Evolutionary conservation across 2,888 invertebrate genomes (phyloP).

Genomic region (Cylindroiulus punctatus): DNA sequence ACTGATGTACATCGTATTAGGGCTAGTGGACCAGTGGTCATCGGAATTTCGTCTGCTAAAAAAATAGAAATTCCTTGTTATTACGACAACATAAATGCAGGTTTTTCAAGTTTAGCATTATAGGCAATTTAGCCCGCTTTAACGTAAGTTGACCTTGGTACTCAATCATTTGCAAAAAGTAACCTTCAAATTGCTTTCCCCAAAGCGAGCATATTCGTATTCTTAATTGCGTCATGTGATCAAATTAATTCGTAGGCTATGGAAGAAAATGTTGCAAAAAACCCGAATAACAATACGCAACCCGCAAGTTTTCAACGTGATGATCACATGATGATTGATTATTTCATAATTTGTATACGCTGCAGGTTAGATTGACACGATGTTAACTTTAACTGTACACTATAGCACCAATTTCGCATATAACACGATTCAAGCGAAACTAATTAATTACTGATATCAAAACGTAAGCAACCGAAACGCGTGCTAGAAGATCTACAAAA

Average conservation of each 20-base stretch:
- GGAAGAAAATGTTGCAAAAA: background rate
- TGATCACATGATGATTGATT: background rate
- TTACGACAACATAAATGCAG: background rate
- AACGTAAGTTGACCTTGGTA: background rate
- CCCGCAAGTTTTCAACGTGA: background rate
- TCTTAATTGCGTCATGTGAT: background rate
- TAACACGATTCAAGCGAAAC: too few relatives aligned
- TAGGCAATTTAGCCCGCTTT: too few relatives aligned
- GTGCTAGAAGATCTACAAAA: background rate
- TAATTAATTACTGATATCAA: too few relatives aligned
- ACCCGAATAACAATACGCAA: background rate
- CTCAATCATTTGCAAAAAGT: conserved; percentile 24
- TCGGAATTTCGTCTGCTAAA: background rate
- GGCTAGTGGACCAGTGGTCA: background rate
- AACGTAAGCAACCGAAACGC: background rate
- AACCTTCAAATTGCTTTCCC: conserved; percentile 8
- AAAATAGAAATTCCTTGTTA: background rate
- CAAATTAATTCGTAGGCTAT: background rate
- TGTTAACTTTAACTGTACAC: too few relatives aligned
- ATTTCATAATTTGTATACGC: background rate
- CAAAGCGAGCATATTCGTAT: background rate
- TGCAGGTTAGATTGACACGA: too few relatives aligned
- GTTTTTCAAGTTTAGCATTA: background rate
- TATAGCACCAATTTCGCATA: too few relatives aligned
- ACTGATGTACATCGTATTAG: background rate